Base-by-base conservation (phyloP, 2,113 vertebrate species). In the Sander lucioperca region DNA sequence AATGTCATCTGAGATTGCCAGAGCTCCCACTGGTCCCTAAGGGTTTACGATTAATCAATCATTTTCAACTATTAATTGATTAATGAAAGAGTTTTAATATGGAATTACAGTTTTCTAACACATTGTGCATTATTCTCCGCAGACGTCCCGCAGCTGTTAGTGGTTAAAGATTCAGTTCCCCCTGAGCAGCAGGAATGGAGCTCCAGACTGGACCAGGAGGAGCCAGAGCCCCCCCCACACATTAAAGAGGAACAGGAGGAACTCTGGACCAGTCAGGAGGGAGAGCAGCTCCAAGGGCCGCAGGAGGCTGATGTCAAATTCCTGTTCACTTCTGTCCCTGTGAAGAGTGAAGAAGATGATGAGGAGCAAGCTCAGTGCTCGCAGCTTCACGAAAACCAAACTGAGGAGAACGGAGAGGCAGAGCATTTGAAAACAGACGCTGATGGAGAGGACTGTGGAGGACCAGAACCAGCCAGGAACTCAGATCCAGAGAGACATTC, bases 241-340 rank as follows among this genome's bases (percentile, higher is more conserved):
- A 15, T 43, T 75, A 54, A 64, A 75, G 47, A 64, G 59, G 73
- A 75, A 54, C 19, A 74, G 58, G 61, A 65, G 48, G 50, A 53
- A 4, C 21, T 64, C 30, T 21, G 48, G 73, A 63, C 3, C 21
- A 39, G n/a, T 71, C 69, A 57, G 53, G n/a, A 45, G 36, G 69
- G 10, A 45, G 53, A 45, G 36, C 62, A 64, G 36, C 62, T 58
- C 15, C 11, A 15, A 15, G 36, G 62, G 5, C 21, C 5, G 12
- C 19, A 43, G 62, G 72, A 36, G 57, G 59, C 59, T 21, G 54
- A 43, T 58, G 2, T 18, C 30, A 23, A 23, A 33, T 39, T 54
- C 30, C 4, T 21, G 4, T 16, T 70, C 27, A 18, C 16, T 61
- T 16, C 33, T 33, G 33, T 33, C 6, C 6, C 9, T 39, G 59